Evolutionary conservation across 2,797 vertebrate genomes (phyloP), one percentile per base, ranked within the genome.

Genomic region (Poeciliopsis gracilis): DNA sequence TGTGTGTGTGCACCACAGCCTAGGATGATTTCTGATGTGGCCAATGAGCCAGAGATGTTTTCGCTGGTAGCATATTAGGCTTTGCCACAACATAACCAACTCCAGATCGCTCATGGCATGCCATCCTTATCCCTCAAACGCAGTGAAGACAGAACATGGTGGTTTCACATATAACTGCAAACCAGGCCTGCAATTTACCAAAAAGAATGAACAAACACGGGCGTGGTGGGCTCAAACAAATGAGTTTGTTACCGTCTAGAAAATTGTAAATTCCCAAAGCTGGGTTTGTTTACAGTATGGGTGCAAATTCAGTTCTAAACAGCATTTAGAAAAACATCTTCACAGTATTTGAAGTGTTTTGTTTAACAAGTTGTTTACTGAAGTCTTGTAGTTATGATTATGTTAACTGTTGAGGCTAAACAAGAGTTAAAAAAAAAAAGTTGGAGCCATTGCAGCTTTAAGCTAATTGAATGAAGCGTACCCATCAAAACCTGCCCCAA

Each of bases 41-140:
- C 86, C 87, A 87, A 81, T 86, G 87, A 91, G 80, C 84, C 90
- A 91, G 86, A 89, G 78, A 91, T 84, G 88, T 89, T 90, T 89
- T 90, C 82, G 82, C 90, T 88, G 83, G 88, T 90, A 80, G 81
- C 79, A 82, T 86, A 89, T 89, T 89, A 92, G 83, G 59, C 84
- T 85, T 84, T 72, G 82, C 90, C 83, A 83, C 87, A 89, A 77
- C 72, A 76, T 92, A 93, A 94, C 90, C 51, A 90, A 81, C 78
- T 92, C 88, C 91, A 93, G 91, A 89, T 88, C 76, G 59, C 79
- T 77, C 75, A 69, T 55, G 66, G 79, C 87, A 77, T 85, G 81
- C 84, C 70, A 90, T 75, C 70, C 72, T 82, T 76, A 86, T 88
- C 82, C 84, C 86, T 88, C 87, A 87, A 85, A 90, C 75, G 51